Base-by-base conservation (phyloP, 2,113 vertebrate genomes). In the Guaruba guarouba region DNA sequence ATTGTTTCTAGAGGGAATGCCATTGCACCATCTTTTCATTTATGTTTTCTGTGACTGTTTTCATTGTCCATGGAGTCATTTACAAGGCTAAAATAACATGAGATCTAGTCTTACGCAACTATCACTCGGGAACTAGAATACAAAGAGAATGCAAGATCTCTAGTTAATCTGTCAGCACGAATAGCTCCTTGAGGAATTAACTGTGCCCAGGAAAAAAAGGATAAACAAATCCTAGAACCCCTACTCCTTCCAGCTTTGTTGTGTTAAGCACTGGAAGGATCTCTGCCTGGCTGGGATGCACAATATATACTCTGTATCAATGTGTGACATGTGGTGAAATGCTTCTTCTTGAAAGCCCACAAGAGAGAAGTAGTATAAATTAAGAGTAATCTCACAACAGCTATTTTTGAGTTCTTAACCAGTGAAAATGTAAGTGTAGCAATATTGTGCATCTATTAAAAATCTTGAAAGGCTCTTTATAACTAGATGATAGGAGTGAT, bases 391-490 rank as follows among this genome's bases (percentile, higher is more conserved):
- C 95, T 94, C 94, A 79, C 73, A 93, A 66, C 93, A 96, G 90
- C 88, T 96, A 95, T 96, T 97, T 95, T 93, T 95, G 84, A 37
- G 20, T 90, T 88, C 92, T 96, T 95, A 95, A 96, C 88, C 90
- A 93, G 90, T 96, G 82, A 91, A 96, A 96, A 90, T 93, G 62
- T 91, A 87, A 96, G 83, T 88, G 89, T 92, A 91, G 93, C 82
- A 95, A 91, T 96, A 94, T 95, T 97, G 83, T 94, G 84, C 81
- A 91, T 95, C 92, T 96, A 88, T 97, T 97, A 97, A 95, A 94
- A 94, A 81, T 95, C 94, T 97, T 96, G 92, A 97, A 97, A 97
- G 69, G 83, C 93, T 96, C 89, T 97, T 97, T 97, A 92, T 95
- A 94, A 94, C 82, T 91, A 88, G 86, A 95, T 96, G 86, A 97